Percentiles rank a stretch among this genome's conserved stretches.
These are phyloP conservation scores for Perca schrenkii DNA, from an alignment of 2,113 vertebrate species.

Conservation along the genomic window DNA sequence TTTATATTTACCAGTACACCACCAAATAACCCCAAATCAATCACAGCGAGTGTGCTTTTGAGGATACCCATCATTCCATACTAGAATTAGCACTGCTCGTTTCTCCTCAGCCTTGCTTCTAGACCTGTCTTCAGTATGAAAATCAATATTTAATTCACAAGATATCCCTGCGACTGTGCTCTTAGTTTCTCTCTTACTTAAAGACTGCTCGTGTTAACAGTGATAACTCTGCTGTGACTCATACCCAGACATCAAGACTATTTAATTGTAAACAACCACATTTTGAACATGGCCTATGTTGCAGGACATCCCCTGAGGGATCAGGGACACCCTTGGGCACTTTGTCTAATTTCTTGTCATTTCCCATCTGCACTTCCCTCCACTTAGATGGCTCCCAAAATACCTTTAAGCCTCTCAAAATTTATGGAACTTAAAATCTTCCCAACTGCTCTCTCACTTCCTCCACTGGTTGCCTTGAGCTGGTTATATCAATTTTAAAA, in stretches of 20 bases:
- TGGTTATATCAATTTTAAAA: constrained; percentile 47
- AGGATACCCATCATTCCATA: neutral
- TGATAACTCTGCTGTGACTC: constrained; percentile 36
- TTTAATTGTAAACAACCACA: constrained; percentile 38
- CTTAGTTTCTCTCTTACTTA: constrained; percentile 17
- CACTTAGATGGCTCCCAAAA: constrained; percentile 15
- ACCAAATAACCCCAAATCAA: neutral
- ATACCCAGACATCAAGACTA: constrained; percentile 21
- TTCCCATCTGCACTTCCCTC: constrained; percentile 34
- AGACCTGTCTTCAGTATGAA: neutral
- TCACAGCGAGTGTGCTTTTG: neutral
- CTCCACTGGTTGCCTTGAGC: constrained; percentile 17
- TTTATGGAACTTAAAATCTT: constrained; percentile 17
- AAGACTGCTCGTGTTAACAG: constrained; percentile 23
- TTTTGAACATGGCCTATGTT: constrained; percentile 33
- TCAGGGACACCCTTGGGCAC: constrained; percentile 43
- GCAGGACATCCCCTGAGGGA: constrained; percentile 42
- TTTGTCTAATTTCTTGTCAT: constrained; percentile 53
- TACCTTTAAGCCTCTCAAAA: constrained; percentile 36
- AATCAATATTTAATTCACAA: constrained; percentile 14
- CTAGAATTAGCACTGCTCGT: neutral
- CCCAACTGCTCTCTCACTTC: constrained; percentile 18
- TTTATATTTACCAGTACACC: constrained; percentile 13
- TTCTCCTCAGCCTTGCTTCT: neutral
- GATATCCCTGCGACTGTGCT: neutral